These are phyloP conservation scores for Stictonetta naevosa DNA, from an alignment of 2,113 vertebrate species.

Conservation along the genomic window DNA sequence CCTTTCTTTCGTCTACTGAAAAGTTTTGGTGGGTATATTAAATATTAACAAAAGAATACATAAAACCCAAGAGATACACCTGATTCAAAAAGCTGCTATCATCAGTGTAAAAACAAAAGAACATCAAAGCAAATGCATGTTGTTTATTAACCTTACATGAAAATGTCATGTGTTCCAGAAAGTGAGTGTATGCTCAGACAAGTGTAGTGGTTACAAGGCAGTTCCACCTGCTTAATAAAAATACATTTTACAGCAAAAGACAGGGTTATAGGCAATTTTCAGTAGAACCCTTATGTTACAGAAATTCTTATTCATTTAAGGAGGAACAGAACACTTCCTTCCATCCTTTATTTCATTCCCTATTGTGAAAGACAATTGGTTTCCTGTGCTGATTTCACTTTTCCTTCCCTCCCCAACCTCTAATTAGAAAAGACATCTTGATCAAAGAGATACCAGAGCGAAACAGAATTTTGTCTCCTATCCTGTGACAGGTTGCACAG, in stretches of 20 bases:
- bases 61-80: background rate
- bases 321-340: background rate
- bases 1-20: background rate
- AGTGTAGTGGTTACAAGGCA: background rate
- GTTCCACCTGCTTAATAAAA: background rate
- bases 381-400: background rate
- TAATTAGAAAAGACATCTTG: conserved; percentile 10
- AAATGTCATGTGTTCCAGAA: background rate
- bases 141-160: background rate
- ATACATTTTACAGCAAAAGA: background rate
- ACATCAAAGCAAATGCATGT: background rate
- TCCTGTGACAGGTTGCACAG: background rate
- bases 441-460: background rate
- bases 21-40: background rate
- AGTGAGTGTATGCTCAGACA: background rate
- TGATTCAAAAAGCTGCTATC: background rate
- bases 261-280: background rate
- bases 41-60: background rate
- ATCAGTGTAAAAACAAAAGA: background rate
- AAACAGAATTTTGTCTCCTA: background rate
- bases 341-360: background rate
- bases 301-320: background rate
- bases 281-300: background rate
- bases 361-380: background rate
- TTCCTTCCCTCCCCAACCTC: background rate